These are phyloP conservation scores for Eupithecia dodoneata DNA, from an alignment of 2,888 invertebrate genomes.

Conservation along the genomic window DNA sequence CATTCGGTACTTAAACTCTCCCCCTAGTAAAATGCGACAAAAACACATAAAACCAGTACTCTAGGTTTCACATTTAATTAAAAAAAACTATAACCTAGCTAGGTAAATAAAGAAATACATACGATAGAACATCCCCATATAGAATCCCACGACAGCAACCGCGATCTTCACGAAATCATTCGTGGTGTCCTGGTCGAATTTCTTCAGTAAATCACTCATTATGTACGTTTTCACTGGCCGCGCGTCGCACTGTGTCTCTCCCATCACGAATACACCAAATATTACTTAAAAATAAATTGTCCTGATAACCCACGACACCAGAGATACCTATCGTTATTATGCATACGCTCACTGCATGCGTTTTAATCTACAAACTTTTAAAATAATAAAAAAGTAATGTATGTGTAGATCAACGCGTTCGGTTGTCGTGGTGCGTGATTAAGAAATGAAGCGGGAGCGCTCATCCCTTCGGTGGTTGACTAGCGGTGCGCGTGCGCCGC, in stretches of 20 bases:
- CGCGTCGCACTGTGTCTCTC: conserved; percentile 73
- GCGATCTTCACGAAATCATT: conserved; percentile 72
- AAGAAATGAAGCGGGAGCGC: not conserved
- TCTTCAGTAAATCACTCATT: conserved; percentile 79
- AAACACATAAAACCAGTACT: not conserved
- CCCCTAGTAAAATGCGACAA: not conserved
- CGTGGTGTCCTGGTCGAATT: conserved; percentile 68
- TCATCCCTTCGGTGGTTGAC: not conserved
- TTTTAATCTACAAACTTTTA: conserved; percentile 9
- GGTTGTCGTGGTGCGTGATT: not conserved
- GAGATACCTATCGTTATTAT: conserved; percentile 50
- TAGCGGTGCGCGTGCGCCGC: not conserved
- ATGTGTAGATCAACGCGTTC: not conserved
- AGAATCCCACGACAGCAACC: conserved; percentile 70
- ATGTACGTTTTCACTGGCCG: conserved; percentile 74
- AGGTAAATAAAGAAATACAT: conserved; percentile 52
- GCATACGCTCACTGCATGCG: conserved; percentile 60
- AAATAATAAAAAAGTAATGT: not conserved
- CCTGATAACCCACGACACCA: conserved; percentile 74
- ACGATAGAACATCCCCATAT: conserved; percentile 74
- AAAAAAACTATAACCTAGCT: not conserved
- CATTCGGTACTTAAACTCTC: not conserved
- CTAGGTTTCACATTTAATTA: not conserved
- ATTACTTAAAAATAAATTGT: conserved; percentile 53
- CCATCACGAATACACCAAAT: conserved; percentile 64